Base-by-base conservation (phyloP, 2,113 vertebrate genomes). In the Lasiurus cinereus region DNA sequence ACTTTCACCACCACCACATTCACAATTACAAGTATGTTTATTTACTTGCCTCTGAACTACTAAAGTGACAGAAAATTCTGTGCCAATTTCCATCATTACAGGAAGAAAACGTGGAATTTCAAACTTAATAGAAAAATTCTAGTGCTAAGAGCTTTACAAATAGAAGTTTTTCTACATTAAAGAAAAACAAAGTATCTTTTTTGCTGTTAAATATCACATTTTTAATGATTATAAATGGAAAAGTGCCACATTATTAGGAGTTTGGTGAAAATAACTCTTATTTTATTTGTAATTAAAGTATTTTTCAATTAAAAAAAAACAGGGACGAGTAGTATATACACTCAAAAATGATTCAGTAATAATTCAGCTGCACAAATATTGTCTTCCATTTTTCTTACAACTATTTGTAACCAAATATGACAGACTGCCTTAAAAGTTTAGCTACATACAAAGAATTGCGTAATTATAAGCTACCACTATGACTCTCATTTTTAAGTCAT, bases 401-500 rank as follows among this genome's bases (percentile, higher is more conserved):
- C 14, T 85, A 52, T 54, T 33, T 76, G 56, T 54, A 92, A 83
- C n/a, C n/a, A 87, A 88, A 90, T 27, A 33, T 19, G 83, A 18
- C 11, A 69, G 29, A 72, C 4, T 52, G 69, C 80, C 56, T 93
- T 64, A 54, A 93, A 59, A 29, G 8, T 76, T 94, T 85, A 31
- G 18, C 8, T 73, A 88, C 5, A 82, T 46, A 36, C 1, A 54
- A 2, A 46, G 27, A 78, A 33, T 15, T 11, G 46, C 19, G 22
- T 15, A 50, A 29, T 72, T 67, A 83, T 22, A 87, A 62, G 46
- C 19, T 66, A 48, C 10, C 33, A 24, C 72, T 73, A 21, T 48
- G 33, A 88, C 90, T 67, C 36, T 91, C n/a, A 82, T 54, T 84
- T 88, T 83, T 36, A 92, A 94, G 62, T 59, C 24, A 66, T 69